Evolutionary conservation across 2,888 invertebrate species (phyloP).

Genomic region (Hipparchia semele): DNA sequence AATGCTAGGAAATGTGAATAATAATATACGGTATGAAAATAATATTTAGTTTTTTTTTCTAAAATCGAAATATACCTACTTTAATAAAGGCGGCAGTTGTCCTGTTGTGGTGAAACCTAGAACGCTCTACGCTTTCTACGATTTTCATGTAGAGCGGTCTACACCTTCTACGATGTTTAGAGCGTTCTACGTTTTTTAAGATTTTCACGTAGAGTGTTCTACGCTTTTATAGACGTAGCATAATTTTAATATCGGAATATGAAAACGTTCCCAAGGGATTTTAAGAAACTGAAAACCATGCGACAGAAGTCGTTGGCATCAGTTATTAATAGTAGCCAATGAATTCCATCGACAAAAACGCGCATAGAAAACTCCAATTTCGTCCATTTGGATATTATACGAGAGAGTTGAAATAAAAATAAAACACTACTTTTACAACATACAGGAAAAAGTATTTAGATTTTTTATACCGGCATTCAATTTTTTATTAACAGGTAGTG

Average conservation of each 20-base stretch:
- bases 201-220: too few relatives aligned
- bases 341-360: slow-evolving; percentile 9
- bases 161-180: too few relatives aligned
- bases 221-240: too few relatives aligned
- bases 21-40: background rate
- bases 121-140: too few relatives aligned
- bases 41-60: too few relatives aligned
- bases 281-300: too few relatives aligned
- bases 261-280: background rate
- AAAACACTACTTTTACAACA: slow-evolving; percentile 1
- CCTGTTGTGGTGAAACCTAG: too few relatives aligned
- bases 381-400: slow-evolving; percentile 20
- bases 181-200: too few relatives aligned
- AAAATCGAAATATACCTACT: too few relatives aligned
- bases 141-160: too few relatives aligned
- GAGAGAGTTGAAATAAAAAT: slow-evolving; percentile 8
- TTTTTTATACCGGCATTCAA: background rate
- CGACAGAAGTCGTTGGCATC: background rate
- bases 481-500: background rate
- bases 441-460: background rate
- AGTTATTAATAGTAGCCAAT: background rate
- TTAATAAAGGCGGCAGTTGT: too few relatives aligned
- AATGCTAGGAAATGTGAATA: background rate
- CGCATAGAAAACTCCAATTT: slow-evolving; percentile 12
- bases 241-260: background rate